Percentiles rank a stretch among this genome's conserved stretches.
These are phyloP conservation scores for Halcyon leucocephala DNA, from an alignment of 2,797 vertebrate genomes.

Conservation along the genomic window DNA sequence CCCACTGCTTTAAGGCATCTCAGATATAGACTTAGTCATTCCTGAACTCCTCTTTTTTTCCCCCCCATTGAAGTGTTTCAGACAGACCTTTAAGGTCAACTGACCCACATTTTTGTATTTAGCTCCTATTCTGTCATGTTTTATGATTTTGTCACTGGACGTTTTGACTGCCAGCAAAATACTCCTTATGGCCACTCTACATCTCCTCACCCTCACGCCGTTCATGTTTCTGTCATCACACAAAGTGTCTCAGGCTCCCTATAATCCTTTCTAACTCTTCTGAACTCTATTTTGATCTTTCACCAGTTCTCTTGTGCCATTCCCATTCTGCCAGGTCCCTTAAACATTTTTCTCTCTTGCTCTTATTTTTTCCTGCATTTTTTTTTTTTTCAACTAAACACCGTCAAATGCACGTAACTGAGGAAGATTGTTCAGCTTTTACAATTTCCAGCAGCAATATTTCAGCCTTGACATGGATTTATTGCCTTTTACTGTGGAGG, in stretches of 20 bases:
- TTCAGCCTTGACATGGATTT: background rate
- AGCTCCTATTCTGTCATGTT: background rate
- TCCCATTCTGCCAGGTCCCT: slow-evolving; percentile 1
- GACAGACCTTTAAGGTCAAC: background rate
- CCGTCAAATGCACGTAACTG: background rate
- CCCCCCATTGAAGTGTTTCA: background rate
- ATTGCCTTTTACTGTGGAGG: background rate
- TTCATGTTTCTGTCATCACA: slow-evolving; percentile 7
- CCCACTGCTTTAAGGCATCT: slow-evolving; percentile 14
- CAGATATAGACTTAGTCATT: slow-evolving; percentile 3
- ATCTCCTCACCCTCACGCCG: background rate
- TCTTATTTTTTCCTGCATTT: background rate
- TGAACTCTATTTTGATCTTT: slow-evolving; percentile 49
- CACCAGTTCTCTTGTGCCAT: background rate
- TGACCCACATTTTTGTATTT: slow-evolving; percentile 10
- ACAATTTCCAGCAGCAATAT: background rate
- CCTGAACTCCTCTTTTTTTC: slow-evolving; percentile 14
- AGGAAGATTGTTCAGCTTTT: background rate
- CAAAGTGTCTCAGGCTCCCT: slow-evolving; percentile 33
- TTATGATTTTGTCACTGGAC: slow-evolving; percentile 14
- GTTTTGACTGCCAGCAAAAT: slow-evolving; percentile 1
- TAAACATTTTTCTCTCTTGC: background rate
- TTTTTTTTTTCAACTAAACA: background rate
- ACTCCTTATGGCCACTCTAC: background rate
- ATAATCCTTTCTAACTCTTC: slow-evolving; percentile 45